These are phyloP conservation scores for Aphelocoma californica DNA, from an alignment of 2,797 vertebrate species.

Conservation along the genomic window DNA sequence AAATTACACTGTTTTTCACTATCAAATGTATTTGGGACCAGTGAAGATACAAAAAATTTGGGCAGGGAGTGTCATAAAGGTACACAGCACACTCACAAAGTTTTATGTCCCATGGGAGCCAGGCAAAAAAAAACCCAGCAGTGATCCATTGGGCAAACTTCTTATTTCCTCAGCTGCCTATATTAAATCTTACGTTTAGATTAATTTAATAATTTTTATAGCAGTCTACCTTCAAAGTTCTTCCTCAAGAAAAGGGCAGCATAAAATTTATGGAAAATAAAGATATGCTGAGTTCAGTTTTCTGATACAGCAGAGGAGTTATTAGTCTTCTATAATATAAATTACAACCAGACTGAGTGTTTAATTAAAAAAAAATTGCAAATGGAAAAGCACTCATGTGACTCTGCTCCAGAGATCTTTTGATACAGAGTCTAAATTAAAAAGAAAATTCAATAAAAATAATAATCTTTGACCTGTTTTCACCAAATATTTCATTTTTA, in stretches of 20 bases:
- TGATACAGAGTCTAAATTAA: constrained; percentile 37
- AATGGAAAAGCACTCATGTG: constrained; percentile 3
- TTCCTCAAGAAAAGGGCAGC: constrained; percentile 20
- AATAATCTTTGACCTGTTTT: background rate
- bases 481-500: constrained; percentile 25
- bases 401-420: background rate
- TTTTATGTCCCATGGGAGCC: background rate
- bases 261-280: constrained; percentile 52
- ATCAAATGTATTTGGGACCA: background rate
- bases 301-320: constrained; percentile 17
- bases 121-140: background rate
- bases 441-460: constrained; percentile 34
- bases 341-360: background rate
- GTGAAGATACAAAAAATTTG: background rate
- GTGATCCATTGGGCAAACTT: background rate
- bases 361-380: constrained; percentile 50
- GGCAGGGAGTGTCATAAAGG: background rate
- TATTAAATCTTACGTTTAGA: background rate
- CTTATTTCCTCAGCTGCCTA: background rate
- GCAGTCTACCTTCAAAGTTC: background rate
- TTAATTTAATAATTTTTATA: constrained; percentile 37
- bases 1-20: background rate
- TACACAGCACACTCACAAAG: background rate
- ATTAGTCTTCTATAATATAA: constrained; percentile 33
- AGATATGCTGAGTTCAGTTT: constrained; percentile 43